Conservation (phyloP, 2,113 vertebrate species). For the Oreochromis spilurus region DNA sequence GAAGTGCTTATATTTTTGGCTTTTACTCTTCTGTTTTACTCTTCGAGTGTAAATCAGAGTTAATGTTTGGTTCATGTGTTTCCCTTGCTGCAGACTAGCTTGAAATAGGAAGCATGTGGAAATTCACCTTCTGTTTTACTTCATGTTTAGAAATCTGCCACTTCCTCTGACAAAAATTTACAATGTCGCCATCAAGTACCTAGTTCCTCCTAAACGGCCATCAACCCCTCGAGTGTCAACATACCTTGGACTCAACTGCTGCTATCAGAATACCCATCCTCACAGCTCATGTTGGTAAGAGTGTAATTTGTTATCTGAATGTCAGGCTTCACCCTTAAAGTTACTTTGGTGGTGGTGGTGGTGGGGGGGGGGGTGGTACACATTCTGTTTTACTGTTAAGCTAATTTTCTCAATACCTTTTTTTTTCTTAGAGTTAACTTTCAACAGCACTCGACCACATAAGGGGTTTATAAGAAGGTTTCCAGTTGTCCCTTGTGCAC, state of each 20-base stretch:
- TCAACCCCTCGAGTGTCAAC: background rate
- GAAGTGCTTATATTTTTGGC: background rate
- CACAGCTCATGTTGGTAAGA: background rate
- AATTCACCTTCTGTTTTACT: conserved; percentile 12
- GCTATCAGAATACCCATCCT: background rate
- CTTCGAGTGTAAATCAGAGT: background rate
- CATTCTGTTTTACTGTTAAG: background rate
- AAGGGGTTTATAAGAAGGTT: background rate
- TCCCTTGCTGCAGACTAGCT: background rate
- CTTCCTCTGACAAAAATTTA: conserved; percentile 31
- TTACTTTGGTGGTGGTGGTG: no score
- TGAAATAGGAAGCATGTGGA: conserved; percentile 41
- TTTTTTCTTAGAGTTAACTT: background rate
- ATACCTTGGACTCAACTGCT: background rate
- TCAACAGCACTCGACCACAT: background rate
- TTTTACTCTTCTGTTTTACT: background rate
- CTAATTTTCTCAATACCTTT: background rate
- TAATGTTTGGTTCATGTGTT: background rate
- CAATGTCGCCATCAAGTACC: background rate
- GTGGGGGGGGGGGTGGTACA: background rate
- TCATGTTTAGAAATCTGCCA: conserved; percentile 36
- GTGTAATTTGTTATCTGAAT: background rate
- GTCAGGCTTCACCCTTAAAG: background rate
- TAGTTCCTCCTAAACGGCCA: conserved; percentile 21
- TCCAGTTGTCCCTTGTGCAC: background rate